These are phyloP conservation scores for Idaea dimidiata DNA, from an alignment of 2,888 invertebrate genomes.

Conservation along the genomic window DNA sequence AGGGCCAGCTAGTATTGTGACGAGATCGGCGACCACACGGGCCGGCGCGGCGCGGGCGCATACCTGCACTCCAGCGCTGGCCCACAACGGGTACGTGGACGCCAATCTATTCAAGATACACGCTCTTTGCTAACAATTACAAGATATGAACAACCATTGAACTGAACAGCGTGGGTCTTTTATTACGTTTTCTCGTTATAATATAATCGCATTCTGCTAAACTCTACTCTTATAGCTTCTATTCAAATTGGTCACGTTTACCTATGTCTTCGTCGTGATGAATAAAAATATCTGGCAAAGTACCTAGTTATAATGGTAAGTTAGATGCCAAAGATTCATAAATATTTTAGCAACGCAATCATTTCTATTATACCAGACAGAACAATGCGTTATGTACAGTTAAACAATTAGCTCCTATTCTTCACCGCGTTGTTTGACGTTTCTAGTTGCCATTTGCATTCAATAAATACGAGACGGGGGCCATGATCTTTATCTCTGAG, in stretches of 20 bases:
- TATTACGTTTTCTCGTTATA: slow-evolving; percentile 3
- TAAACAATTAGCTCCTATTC: slow-evolving; percentile 65
- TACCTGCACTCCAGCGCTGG: slow-evolving; percentile 57
- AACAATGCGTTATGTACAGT: slow-evolving; percentile 51
- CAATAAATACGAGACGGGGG: slow-evolving; percentile 56
- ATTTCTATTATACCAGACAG: slow-evolving; percentile 36
- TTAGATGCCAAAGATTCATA: neutral
- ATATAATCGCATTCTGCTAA: neutral
- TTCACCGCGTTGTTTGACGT: slow-evolving; percentile 43
- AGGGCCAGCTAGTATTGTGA: slow-evolving; percentile 40
- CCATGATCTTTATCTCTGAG: slow-evolving; percentile 65
- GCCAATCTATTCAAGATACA: slow-evolving; percentile 51
- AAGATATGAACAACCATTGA: slow-evolving; percentile 16
- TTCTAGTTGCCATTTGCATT: slow-evolving; percentile 64
- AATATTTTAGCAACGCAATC: neutral
- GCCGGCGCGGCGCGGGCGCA: slow-evolving; percentile 7
- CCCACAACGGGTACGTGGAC: slow-evolving; percentile 49
- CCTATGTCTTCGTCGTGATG: neutral
- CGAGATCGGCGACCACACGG: slow-evolving; percentile 40
- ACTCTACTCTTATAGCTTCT: neutral
- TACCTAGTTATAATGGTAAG: neutral
- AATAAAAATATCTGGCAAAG: neutral
- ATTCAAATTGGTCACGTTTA: neutral
- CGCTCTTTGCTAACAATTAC: slow-evolving; percentile 28
- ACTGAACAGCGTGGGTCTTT: slow-evolving; percentile 6